Percentiles rank a stretch among this genome's conserved stretches.
Evolutionary conservation across 1,140 invertebrate genomes (phyloP).

Genomic region (Phymorhynchus buccinoides): DNA sequence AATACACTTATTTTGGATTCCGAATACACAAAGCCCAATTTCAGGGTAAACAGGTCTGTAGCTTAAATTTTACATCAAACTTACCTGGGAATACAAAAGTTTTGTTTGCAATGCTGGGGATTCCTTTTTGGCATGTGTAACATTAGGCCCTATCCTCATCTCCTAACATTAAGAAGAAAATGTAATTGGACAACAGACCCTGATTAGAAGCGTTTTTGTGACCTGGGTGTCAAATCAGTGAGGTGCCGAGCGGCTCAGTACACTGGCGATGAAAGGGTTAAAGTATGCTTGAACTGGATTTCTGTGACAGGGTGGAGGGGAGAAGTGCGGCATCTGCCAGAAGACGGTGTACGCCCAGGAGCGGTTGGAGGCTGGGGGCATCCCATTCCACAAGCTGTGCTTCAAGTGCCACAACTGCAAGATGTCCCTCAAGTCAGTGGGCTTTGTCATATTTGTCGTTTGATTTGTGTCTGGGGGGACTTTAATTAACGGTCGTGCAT

Average conservation of each 20-base stretch:
- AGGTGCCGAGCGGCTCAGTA: too few relatives aligned
- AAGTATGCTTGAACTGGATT: background rate
- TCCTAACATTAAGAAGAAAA: background rate
- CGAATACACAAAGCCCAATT: too few relatives aligned
- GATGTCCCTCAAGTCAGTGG: conserved; percentile 69
- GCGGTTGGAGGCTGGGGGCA: conserved; percentile 95
- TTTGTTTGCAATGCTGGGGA: too few relatives aligned
- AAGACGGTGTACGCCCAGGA: conserved; percentile 99
- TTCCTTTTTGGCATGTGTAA: too few relatives aligned
- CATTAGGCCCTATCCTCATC: too few relatives aligned
- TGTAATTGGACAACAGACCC: background rate
- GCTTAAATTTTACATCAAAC: background rate
- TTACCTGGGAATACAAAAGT: too few relatives aligned
- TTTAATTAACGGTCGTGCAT: too few relatives aligned
- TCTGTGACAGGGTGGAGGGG: conserved; percentile 61
- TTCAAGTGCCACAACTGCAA: conserved; percentile 90
- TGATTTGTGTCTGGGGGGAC: too few relatives aligned
- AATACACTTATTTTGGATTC: background rate
- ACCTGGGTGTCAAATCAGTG: too few relatives aligned
- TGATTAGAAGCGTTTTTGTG: background rate
- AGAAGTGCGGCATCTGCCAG: conserved; percentile 97
- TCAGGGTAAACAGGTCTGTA: too few relatives aligned
- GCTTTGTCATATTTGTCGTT: too few relatives aligned
- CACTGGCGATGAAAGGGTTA: background rate
- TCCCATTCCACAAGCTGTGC: conserved; percentile 98